Percentiles rank a stretch among this genome's conserved stretches.
Evolutionary conservation across 2,797 vertebrate genomes (phyloP).

Genomic region (Alosa sapidissima): DNA sequence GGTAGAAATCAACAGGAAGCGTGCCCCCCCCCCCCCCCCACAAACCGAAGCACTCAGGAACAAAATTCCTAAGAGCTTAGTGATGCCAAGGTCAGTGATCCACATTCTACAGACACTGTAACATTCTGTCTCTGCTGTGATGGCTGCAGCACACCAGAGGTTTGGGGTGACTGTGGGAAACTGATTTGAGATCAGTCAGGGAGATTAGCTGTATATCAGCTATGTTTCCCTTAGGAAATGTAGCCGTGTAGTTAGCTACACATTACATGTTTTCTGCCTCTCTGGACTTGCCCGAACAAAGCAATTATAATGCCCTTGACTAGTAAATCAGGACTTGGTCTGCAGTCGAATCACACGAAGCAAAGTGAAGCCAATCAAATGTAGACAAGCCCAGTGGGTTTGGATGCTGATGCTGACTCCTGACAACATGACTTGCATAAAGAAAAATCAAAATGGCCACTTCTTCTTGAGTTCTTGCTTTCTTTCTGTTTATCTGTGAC

Average conservation of each 20-base stretch:
- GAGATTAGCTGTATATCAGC: background rate
- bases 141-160: background rate
- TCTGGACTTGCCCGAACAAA: background rate
- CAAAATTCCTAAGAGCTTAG: background rate
- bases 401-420: background rate
- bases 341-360: background rate
- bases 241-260: background rate
- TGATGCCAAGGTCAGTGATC: background rate
- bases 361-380: background rate
- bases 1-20: background rate
- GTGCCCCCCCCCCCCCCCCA: background rate
- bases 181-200: background rate
- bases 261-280: background rate
- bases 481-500: background rate
- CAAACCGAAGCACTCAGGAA: background rate
- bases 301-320: conserved; percentile 4
- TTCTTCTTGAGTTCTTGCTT: background rate
- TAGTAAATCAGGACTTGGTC: background rate
- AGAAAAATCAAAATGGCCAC: background rate
- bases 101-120: background rate
- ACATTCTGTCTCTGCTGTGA: background rate
- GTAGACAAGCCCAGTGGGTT: background rate
- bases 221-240: background rate
- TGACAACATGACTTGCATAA: background rate
- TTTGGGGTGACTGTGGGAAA: conserved; percentile 1